Base-by-base conservation (phyloP, 1,140 invertebrate species). In the Drosophila bocqueti region DNA sequence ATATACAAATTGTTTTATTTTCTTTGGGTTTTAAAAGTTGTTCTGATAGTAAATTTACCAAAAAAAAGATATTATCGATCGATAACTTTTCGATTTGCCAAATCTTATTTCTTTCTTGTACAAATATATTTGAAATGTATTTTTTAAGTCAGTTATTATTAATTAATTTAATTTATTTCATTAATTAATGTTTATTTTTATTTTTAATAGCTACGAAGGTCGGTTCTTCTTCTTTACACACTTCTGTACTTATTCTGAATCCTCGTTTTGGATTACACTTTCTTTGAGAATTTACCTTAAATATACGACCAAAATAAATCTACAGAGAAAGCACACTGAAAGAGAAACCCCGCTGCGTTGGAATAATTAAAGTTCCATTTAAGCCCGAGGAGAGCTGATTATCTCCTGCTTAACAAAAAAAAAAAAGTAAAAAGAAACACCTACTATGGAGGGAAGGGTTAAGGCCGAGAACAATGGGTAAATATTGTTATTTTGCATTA, bases 401-500 rank as follows among this genome's bases (percentile, higher is more conserved):
- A 73, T 73, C 69, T 36, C 5, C 69, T 36, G 34, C 43, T 49
- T 26, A 49, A 69, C 38, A 36, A 26, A 29, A 24, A 49, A 24
- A 49, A 47, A 57, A 36, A 34, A 21, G 21, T 16, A 21, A 18
- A 49, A 58, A 57, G 36, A 34, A 21, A 24, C 21, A 42, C 67
- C 46, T 38, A 38, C 54, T 46, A 43, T 21, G 15, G 0, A 21
- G 21, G 24, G 15, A 16, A 40, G 54, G 54, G 54, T 57, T 57
- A 40, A 57, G 34, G 46, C 8, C 49, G 57, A 75, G 79, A 80
- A 79, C 79, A 84, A 85, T 72, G 85, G 79, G 77, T 84, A 83
- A 87, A 90, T 90, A 84, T 87, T 87, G 84, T 84, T 84, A 89
- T 89, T 87, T 89, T 75, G 71, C 85, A 89, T 87, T 89, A 89